These are phyloP conservation scores for Melitaea athalia DNA, from an alignment of 2,888 invertebrate genomes.

Conservation along the genomic window DNA sequence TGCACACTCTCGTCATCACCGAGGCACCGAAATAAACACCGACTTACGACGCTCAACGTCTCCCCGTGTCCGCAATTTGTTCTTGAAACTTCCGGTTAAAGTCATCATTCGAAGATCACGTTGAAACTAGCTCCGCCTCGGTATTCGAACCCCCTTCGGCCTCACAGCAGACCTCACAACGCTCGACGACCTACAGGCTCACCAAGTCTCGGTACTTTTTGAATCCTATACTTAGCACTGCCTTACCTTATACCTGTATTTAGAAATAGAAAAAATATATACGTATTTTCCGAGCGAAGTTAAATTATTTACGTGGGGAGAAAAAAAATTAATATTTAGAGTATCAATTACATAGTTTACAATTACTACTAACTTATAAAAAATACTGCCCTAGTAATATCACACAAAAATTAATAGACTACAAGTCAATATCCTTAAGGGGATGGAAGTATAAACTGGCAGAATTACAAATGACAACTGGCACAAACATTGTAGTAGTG, in stretches of 20 bases:
- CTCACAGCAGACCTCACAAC: conserved; percentile 73
- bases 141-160: conserved; percentile 67
- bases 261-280: conserved; percentile 54
- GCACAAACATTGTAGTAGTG: background rate
- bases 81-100: conserved; percentile 66
- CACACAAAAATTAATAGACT: background rate
- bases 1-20: conserved; percentile 71
- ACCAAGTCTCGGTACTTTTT: conserved; percentile 80
- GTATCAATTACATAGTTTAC: background rate
- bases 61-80: conserved; percentile 63
- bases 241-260: conserved; percentile 67
- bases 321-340: background rate
- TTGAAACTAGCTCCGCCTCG: conserved; percentile 62
- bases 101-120: conserved; percentile 69
- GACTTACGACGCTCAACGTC: conserved; percentile 59
- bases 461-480: too few relatives aligned
- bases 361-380: background rate
- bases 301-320: background rate
- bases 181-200: conserved; percentile 70
- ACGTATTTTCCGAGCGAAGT: conserved; percentile 33
- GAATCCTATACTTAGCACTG: conserved; percentile 77
- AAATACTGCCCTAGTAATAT: too few relatives aligned
- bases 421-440: too few relatives aligned
- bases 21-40: conserved; percentile 64
- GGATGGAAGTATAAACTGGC: too few relatives aligned